A percentile compares a stretch with the other conserved stretches of the same genome.
These are phyloP conservation scores for Mimas tiliae DNA, from an alignment of 2,888 invertebrate species.

Conservation along the genomic window DNA sequence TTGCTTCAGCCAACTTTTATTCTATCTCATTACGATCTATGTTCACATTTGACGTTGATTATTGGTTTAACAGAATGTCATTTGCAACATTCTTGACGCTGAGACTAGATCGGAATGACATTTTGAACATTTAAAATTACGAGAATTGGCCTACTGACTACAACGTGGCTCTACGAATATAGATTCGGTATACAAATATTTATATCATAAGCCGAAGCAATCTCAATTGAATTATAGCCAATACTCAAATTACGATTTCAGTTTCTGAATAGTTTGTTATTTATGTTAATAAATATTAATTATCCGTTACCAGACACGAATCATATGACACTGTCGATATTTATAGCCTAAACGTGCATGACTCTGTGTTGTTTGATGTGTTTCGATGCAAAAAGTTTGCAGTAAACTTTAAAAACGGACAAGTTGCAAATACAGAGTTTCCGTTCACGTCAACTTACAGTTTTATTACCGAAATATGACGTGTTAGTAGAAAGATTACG, in stretches of 20 bases:
- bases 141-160: no score
- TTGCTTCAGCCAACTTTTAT: no score
- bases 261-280: not conserved
- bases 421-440: constrained; percentile 31
- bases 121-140: no score
- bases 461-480: constrained; percentile 30
- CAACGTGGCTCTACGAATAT: no score
- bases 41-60: no score
- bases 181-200: no score
- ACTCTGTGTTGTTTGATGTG: constrained; percentile 29
- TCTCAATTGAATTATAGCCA: no score
- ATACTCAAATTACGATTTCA: not conserved
- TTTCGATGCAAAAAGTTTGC: constrained; percentile 29
- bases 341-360: constrained; percentile 31
- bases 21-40: no score
- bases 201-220: no score
- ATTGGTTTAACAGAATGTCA: no score
- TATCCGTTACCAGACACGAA: constrained; percentile 10
- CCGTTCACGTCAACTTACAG: constrained; percentile 26
- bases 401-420: constrained; percentile 22
- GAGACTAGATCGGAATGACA: no score
- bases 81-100: no score
- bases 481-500: constrained; percentile 21
- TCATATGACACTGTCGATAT: constrained; percentile 29
- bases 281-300: not conserved